Evolutionary conservation across 2,797 vertebrate genomes (phyloP).

Genomic region (Phoxinus dragarum): DNA sequence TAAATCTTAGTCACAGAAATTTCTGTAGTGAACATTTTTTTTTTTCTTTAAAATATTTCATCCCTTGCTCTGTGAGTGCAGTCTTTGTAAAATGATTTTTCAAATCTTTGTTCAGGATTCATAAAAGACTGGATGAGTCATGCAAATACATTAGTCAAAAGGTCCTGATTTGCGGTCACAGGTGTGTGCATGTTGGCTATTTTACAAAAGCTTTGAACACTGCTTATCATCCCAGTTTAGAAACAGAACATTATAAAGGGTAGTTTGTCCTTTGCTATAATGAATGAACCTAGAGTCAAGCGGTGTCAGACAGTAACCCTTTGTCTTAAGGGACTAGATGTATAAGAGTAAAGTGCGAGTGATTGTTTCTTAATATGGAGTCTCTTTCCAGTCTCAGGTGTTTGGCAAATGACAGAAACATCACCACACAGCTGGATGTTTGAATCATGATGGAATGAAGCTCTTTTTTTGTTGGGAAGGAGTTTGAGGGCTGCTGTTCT

Average conservation of each 20-base stretch:
- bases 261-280: neutral
- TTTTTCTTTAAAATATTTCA: neutral
- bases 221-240: neutral
- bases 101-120: neutral
- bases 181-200: neutral
- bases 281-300: neutral
- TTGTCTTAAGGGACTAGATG: neutral
- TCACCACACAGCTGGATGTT: constrained; percentile 30
- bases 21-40: neutral
- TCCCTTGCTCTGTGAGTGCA: neutral
- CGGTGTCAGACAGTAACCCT: neutral
- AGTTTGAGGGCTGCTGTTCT: constrained; percentile 21
- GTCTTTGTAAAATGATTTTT: neutral
- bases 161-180: neutral
- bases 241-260: neutral
- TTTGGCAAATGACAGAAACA: constrained; percentile 2
- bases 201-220: neutral
- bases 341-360: neutral
- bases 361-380: neutral
- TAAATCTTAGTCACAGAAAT: neutral
- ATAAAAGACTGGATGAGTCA: neutral
- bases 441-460: constrained; percentile 4
- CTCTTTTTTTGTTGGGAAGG: neutral
- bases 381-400: neutral
- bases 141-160: constrained; percentile 7